These are phyloP conservation scores for Holacanthus passer DNA, from an alignment of 2,113 vertebrate species.

Conservation along the genomic window DNA sequence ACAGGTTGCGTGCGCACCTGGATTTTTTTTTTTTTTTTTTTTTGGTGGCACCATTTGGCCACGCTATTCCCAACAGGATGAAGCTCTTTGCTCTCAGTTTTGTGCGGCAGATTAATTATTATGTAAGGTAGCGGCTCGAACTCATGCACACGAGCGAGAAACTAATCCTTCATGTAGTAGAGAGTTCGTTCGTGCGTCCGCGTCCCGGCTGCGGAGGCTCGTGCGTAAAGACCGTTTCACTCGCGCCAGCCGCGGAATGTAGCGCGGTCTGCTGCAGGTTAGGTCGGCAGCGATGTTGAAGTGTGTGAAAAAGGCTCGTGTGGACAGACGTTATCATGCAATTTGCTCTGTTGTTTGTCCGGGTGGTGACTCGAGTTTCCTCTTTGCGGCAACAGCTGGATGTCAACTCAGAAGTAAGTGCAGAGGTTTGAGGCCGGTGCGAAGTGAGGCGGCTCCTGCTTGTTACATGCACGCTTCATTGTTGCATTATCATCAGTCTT, in stretches of 20 bases:
- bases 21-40: no score
- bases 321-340: background rate
- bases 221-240: constrained; percentile 24
- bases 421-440: background rate
- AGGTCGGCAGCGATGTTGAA: constrained; percentile 2
- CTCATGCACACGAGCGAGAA: constrained; percentile 74
- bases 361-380: constrained; percentile 51
- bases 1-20: constrained; percentile 31
- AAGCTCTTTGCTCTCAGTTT: constrained; percentile 48
- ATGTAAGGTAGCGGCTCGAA: constrained; percentile 77
- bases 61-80: constrained; percentile 33
- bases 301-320: background rate
- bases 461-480: background rate
- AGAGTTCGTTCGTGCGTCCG: constrained; percentile 52
- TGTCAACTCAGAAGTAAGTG: constrained; percentile 56
- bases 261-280: background rate
- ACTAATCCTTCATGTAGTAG: constrained; percentile 78
- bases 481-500: background rate
- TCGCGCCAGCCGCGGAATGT: constrained; percentile 5
- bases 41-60: constrained; percentile 2
- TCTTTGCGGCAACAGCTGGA: constrained; percentile 72
- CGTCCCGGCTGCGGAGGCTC: constrained; percentile 39
- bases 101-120: constrained; percentile 77
- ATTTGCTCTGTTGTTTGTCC: background rate
- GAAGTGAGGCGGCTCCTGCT: constrained; percentile 26